Percentiles rank a stretch among this genome's conserved stretches.
Conservation (phyloP, 2,797 vertebrate species). For the Urophycis tenuis region DNA sequence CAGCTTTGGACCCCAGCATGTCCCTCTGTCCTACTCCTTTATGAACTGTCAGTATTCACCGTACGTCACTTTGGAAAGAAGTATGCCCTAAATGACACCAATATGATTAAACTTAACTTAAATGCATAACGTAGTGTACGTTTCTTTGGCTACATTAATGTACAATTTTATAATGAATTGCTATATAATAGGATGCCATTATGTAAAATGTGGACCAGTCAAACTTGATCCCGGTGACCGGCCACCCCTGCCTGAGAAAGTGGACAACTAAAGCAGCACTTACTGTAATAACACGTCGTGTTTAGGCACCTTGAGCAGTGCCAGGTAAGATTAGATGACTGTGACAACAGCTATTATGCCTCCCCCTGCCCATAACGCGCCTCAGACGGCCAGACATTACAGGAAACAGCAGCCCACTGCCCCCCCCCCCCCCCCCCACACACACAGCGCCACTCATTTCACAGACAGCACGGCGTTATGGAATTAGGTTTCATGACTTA, state of each 20-base stretch:
- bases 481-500: neutral
- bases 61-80: neutral
- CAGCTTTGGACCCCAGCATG: neutral
- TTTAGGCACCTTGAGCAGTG: neutral
- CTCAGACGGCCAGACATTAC: neutral
- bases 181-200: neutral
- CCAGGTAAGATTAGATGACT: neutral
- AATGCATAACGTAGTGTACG: neutral
- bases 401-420: neutral
- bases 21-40: neutral
- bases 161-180: neutral
- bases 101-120: neutral
- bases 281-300: neutral
- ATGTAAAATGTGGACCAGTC: neutral
- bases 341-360: neutral
- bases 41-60: neutral
- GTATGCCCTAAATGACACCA: neutral
- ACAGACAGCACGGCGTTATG: neutral
- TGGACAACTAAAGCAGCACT: neutral
- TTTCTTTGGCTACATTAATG: neutral
- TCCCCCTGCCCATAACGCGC: neutral
- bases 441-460: too few species aligned
- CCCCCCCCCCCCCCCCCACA: too few species aligned
- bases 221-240: neutral
- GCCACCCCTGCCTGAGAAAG: neutral